A percentile compares a stretch with the other conserved stretches of the same genome.
These are phyloP conservation scores for Paramuricea clavata DNA, from an alignment of 92 coral and sea anemone genomes.

Conservation along the genomic window DNA sequence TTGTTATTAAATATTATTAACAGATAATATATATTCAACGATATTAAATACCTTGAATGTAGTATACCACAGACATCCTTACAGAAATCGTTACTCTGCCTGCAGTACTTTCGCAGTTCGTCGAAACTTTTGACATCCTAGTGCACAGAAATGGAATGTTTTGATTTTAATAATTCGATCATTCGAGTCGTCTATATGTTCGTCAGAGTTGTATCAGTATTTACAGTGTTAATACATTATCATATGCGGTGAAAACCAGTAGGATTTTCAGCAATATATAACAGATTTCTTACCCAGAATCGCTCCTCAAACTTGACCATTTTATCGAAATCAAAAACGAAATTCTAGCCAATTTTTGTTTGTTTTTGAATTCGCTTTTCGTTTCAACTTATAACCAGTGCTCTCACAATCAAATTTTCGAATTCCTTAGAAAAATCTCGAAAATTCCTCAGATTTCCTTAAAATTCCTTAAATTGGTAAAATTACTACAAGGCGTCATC, in stretches of 20 bases:
- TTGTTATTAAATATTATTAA: background rate
- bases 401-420: too few species aligned
- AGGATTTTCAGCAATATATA: background rate
- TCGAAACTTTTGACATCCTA: constrained; percentile 97
- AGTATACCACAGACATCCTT: constrained; percentile 81
- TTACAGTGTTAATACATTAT: background rate
- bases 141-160: constrained; percentile 9
- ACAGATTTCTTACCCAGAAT: constrained; percentile 41
- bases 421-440: too few species aligned
- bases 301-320: constrained; percentile 43
- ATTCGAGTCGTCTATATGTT: background rate
- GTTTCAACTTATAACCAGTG: background rate
- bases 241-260: background rate
- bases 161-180: too few species aligned
- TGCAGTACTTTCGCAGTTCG: constrained; percentile 91
- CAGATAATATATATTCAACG: background rate
- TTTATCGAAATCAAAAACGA: background rate
- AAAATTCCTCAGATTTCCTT: too few species aligned
- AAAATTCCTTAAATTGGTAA: too few species aligned
- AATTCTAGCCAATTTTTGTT: background rate
- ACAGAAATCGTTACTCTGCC: constrained; percentile 94
- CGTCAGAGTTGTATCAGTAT: background rate
- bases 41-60: constrained; percentile 78
- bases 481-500: too few species aligned
- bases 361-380: background rate